These are phyloP conservation scores for Cyanoliseus patagonus DNA, from an alignment of 2,113 vertebrate genomes.

Conservation along the genomic window DNA sequence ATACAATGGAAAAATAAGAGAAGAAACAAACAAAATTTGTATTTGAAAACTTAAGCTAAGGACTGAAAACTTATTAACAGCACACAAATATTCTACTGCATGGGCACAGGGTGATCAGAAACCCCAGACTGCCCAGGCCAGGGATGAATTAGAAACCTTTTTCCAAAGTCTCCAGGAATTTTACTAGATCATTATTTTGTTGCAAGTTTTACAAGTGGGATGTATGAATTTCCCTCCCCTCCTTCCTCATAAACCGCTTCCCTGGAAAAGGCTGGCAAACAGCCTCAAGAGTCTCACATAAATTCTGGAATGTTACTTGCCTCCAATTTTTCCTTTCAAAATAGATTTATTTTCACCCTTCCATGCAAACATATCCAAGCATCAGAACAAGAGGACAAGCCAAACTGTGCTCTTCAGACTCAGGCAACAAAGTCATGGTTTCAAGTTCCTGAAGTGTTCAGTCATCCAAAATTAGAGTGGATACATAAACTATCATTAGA, in stretches of 20 bases:
- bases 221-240: not conserved
- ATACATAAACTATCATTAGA: not conserved
- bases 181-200: not conserved
- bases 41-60: not conserved
- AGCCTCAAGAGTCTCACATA: not conserved
- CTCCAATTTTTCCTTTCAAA: conserved; percentile 3
- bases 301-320: not conserved
- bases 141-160: not conserved
- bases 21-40: not conserved
- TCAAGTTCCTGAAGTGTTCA: not conserved
- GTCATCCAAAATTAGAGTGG: not conserved
- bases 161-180: not conserved
- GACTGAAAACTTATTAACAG: not conserved
- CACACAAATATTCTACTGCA: not conserved
- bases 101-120: not conserved
- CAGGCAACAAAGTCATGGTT: conserved; percentile 1
- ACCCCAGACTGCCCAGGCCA: not conserved
- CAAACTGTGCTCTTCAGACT: not conserved
- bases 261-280: not conserved
- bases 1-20: not conserved
- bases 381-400: not conserved
- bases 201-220: not conserved
- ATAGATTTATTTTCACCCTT: not conserved
- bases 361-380: not conserved
- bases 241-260: not conserved